phyloP scores from a whole-genome alignment of 2,888 invertebrate species.

The Malthinus seriepunctatus region DNA sequence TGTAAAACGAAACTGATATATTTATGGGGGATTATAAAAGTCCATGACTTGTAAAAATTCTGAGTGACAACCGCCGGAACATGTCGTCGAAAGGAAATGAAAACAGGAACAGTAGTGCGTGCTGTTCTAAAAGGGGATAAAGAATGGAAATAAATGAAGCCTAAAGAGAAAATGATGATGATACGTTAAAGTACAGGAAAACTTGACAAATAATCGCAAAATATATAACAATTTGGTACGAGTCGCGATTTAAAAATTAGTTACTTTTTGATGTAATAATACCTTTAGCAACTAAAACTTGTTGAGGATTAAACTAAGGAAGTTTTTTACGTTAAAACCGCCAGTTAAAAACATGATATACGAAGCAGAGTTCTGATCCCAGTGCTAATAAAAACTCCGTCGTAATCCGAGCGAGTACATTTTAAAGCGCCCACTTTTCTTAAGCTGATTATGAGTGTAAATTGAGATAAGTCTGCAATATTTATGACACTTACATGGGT shows the following conservation, averaged over 20 bases:
- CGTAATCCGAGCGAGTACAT: slow-evolving; percentile 53
- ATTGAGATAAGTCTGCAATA: slow-evolving; percentile 56
- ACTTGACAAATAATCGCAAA: slow-evolving; percentile 44
- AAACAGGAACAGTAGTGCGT: slow-evolving; percentile 53
- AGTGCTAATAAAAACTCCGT: slow-evolving; percentile 46
- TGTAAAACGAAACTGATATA: slow-evolving; percentile 55
- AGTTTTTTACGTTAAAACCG: slow-evolving; percentile 31
- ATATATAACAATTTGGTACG: neutral
- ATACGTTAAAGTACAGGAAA: slow-evolving; percentile 42
- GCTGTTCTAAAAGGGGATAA: slow-evolving; percentile 36
- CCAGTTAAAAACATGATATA: slow-evolving; percentile 48
- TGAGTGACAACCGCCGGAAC: slow-evolving; percentile 55
- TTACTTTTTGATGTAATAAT: neutral
- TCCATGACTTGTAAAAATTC: slow-evolving; percentile 57
- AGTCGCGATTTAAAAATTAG: neutral
- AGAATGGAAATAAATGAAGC: slow-evolving; percentile 54
- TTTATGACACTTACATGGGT: slow-evolving; percentile 56
- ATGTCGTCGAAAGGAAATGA: slow-evolving; percentile 53
- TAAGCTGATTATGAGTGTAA: slow-evolving; percentile 59
- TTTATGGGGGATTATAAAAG: slow-evolving; percentile 56
- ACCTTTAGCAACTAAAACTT: neutral
- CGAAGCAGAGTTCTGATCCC: slow-evolving; percentile 46
- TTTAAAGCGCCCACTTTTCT: slow-evolving; percentile 56
- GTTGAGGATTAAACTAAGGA: slow-evolving; percentile 25
- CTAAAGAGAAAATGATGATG: slow-evolving; percentile 48